Evolutionary conservation across 2,797 vertebrate species (phyloP).

Genomic region (Hydrophis major): DNA sequence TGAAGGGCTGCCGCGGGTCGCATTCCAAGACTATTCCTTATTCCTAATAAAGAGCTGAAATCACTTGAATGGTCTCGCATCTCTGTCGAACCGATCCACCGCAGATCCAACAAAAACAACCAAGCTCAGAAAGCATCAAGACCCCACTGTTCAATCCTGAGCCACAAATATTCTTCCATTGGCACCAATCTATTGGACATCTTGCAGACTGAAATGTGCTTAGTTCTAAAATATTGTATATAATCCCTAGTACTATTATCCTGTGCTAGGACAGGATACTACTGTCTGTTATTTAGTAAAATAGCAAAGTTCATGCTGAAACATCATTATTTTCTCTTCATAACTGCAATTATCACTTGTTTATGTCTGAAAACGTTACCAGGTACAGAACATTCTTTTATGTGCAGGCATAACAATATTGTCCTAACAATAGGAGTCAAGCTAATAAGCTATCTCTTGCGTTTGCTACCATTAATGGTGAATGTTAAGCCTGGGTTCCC

Average conservation of each 20-base stretch:
- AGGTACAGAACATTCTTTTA: background rate
- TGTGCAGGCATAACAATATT: background rate
- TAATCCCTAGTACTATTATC: background rate
- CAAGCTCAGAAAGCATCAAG: background rate
- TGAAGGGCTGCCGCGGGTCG: too few relatives aligned
- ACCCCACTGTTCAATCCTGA: background rate
- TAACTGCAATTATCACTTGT: conserved; percentile 12
- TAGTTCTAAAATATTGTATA: background rate
- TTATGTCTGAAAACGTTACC: background rate
- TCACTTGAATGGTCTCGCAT: too few relatives aligned
- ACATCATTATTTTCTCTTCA: background rate
- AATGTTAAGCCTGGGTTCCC: too few relatives aligned
- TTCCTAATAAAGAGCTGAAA: too few relatives aligned
- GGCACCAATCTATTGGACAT: background rate
- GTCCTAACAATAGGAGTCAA: conserved; percentile 1
- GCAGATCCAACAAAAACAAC: background rate
- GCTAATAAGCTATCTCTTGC: background rate
- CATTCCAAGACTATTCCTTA: too few relatives aligned
- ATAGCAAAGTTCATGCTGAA: background rate
- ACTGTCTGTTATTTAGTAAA: background rate
- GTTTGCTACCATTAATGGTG: background rate
- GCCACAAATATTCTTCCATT: background rate
- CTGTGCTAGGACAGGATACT: background rate
- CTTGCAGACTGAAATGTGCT: background rate
- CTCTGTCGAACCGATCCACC: too few relatives aligned